Percentiles rank a stretch among this genome's conserved stretches.
Conservation (phyloP, 2,113 vertebrate genomes). For the Actenoides lindsayi region DNA sequence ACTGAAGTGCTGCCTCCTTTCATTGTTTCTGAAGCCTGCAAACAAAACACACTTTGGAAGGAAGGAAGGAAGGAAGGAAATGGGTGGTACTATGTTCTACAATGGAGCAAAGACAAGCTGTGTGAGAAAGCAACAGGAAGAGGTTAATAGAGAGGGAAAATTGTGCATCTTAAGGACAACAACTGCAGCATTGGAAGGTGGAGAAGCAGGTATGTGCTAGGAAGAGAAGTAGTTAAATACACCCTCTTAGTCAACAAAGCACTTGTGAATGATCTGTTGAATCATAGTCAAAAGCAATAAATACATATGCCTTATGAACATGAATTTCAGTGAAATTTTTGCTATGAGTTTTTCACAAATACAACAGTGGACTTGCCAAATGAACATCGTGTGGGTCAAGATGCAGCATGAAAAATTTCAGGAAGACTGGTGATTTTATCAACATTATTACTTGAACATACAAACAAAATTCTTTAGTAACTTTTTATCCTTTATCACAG, state of each 20-base stretch:
- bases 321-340: not conserved
- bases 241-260: not conserved
- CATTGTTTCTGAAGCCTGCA: slow-evolving; percentile 24
- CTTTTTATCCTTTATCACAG: not conserved
- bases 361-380: not conserved
- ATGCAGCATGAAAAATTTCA: not conserved
- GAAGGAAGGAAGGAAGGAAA: slow-evolving; percentile 36
- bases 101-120: slow-evolving; percentile 21
- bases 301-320: not conserved
- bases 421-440: not conserved
- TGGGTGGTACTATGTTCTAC: not conserved
- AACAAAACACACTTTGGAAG: not conserved
- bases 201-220: not conserved
- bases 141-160: slow-evolving; percentile 10
- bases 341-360: not conserved
- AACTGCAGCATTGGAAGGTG: not conserved
- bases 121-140: slow-evolving; percentile 54
- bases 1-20: not conserved
- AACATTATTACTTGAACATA: not conserved
- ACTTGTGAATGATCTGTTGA: not conserved
- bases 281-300: not conserved
- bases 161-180: not conserved
- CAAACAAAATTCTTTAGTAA: not conserved
- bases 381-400: not conserved
- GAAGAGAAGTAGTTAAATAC: not conserved